A percentile compares a stretch with the other conserved stretches of the same genome.
Conservation (phyloP, 2,113 vertebrate genomes). For the Sapajus apella region DNA sequence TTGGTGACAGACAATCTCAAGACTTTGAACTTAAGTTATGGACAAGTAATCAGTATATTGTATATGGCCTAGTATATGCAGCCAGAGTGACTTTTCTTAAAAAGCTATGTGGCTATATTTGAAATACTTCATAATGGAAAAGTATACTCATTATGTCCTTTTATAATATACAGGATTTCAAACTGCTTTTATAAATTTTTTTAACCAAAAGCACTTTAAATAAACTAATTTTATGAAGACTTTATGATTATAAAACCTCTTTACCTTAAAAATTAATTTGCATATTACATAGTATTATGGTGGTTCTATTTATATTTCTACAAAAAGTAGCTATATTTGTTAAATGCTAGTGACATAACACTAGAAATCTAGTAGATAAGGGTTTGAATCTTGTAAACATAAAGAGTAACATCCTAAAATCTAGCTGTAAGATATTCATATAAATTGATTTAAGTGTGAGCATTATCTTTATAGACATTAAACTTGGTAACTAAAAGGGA, state of each 20-base stretch:
- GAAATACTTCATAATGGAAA: not conserved
- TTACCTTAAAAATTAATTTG: constrained; percentile 28
- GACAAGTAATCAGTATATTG: not conserved
- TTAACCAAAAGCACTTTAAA: constrained; percentile 40
- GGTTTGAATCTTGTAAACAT: not conserved
- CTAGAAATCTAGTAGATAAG: constrained; percentile 15
- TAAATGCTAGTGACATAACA: not conserved
- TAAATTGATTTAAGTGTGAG: not conserved
- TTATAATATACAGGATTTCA: not conserved
- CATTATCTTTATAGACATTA: constrained; percentile 20
- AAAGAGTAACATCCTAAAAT: constrained; percentile 6
- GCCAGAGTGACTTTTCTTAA: not conserved
- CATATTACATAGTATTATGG: not conserved
- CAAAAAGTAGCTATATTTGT: not conserved
- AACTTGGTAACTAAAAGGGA: constrained; percentile 2
- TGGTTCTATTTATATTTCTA: not conserved
- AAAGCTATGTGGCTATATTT: constrained; percentile 22
- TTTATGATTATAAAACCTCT: not conserved
- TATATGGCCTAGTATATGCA: not conserved
- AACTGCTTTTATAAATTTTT: constrained; percentile 32
- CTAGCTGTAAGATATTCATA: not conserved
- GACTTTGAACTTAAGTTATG: not conserved
- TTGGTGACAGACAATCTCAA: not conserved
- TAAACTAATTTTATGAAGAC: constrained; percentile 31
- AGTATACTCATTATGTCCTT: not conserved